phyloP scores from a whole-genome alignment of 2,797 vertebrate species.

The Galaxias olidus region DNA sequence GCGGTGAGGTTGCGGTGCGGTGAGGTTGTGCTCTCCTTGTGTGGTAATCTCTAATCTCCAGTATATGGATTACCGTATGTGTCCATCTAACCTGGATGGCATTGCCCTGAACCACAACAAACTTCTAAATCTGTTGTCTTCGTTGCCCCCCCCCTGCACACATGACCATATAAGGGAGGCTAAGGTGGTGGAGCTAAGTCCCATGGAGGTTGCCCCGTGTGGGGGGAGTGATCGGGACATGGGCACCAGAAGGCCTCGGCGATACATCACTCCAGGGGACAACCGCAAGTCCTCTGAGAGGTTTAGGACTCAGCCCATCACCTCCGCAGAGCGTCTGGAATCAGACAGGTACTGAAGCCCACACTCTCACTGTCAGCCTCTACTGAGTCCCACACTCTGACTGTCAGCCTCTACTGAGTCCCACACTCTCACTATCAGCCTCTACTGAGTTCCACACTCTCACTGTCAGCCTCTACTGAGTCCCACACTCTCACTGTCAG shows the following conservation, averaged over 20 bases:
- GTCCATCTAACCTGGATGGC: not conserved
- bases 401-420: no score
- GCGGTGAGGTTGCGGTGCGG: no score
- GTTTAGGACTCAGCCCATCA: conserved; percentile 98
- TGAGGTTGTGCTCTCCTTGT: conserved; percentile 27
- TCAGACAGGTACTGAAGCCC: conserved; percentile 91
- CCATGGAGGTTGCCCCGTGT: conserved; percentile 68
- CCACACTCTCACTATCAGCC: no score
- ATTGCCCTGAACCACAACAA: conserved; percentile 3
- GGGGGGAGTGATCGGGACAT: conserved; percentile 76
- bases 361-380: no score
- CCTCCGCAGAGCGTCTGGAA: conserved; percentile 93
- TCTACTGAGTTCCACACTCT: no score
- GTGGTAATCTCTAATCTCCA: conserved; percentile 6
- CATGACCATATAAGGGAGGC: conserved; percentile 72
- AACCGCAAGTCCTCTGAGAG: conserved; percentile 94
- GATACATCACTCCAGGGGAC: conserved; percentile 95
- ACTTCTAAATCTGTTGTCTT: conserved; percentile 4
- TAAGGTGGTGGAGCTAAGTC: conserved; percentile 61
- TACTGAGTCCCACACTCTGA: no score
- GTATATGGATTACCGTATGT: not conserved
- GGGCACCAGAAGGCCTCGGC: conserved; percentile 85
- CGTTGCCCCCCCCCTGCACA: conserved; percentile 11
- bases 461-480: no score
- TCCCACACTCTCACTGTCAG: no score